Evolutionary conservation across 1,140 invertebrate species (phyloP), one percentile per base, ranked within the genome.

Genomic region (Tetramorium simillimum): DNA sequence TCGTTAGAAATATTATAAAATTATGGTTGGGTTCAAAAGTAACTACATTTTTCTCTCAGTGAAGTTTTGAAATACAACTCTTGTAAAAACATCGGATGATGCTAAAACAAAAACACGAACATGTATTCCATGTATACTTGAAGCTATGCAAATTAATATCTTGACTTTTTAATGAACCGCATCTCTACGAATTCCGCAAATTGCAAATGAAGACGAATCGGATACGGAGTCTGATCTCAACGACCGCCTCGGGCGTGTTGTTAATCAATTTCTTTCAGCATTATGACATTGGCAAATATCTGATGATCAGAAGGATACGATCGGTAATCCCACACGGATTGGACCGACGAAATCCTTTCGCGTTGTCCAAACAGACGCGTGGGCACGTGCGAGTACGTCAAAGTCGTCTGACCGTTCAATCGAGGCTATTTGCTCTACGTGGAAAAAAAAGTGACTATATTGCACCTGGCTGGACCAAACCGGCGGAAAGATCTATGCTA

Each of bases 241-340:
- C 56, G 10, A 37, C 10, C 6, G 46, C 58, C 33, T 63, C 5
- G 24, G 14, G 51, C 49, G 18, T 56, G 67, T 37, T 65, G 49
- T 80, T 67, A 80, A 67, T 78, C 9, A 65, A 49, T 80, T 78
- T 63, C 18, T 67, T 80, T 46, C 12, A 21, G 5, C 40, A 3
- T 28, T 56, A 16, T 40, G 63, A 81, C 49, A 70, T 80, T 51
- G 43, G 12, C 21, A 24, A 62, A 28, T 62, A 76, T 77, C 56
- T 10, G 65, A 40, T 28, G 37, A 63, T 14, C 12, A 49, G 67
- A 88, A 56, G 49, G 49, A 82, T 82, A 63, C 69, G 37, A 60
- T n/a, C 14, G 46, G 1, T 12, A 67, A 49, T 84, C 85, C 89
- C 65, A 87, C 89, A 67, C 63, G 76, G 2, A 76, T 49, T 40